Conservation (phyloP, 1,140 invertebrate species). For the Drosophila bipectinata region DNA sequence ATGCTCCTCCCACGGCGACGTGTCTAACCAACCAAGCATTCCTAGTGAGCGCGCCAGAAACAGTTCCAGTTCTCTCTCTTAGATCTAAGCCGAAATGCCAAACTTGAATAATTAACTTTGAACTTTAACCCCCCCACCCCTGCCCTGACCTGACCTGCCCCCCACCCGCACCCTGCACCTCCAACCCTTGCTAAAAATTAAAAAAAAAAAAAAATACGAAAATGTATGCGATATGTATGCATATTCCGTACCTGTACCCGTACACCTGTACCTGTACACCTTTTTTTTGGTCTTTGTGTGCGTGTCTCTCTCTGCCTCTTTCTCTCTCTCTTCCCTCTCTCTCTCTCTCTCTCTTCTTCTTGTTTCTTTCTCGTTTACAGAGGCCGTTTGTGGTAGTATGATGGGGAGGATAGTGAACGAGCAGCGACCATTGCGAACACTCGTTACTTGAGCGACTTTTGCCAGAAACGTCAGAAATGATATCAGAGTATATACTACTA, state of each 20-base stretch:
- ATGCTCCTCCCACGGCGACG: constrained; percentile 26
- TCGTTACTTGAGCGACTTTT: constrained; percentile 76
- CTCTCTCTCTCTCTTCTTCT: constrained; percentile 54
- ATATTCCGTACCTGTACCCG: constrained; percentile 1
- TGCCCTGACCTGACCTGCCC: constrained; percentile 36
- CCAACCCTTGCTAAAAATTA: constrained; percentile 45
- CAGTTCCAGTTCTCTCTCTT: constrained; percentile 23
- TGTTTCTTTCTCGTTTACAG: constrained; percentile 82
- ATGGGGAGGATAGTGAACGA: constrained; percentile 83
- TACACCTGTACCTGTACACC: constrained; percentile 17
- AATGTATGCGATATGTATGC: constrained; percentile 28
- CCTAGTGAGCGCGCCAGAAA: constrained; percentile 49
- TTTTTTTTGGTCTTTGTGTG: constrained; percentile 64
- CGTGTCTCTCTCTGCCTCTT: constrained; percentile 67
- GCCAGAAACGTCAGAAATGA: constrained; percentile 32
- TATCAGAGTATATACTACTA: constrained; percentile 17
- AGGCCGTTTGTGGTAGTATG: constrained; percentile 84
- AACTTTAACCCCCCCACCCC: constrained; percentile 68
- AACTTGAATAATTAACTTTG: constrained; percentile 81
- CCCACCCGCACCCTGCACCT: constrained; percentile 23
- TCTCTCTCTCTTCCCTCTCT: constrained; percentile 47
- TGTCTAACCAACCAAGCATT: constrained; percentile 36
- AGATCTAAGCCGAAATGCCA: constrained; percentile 67
- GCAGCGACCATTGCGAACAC: constrained; percentile 64
- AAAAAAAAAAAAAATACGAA: constrained; percentile 32